A percentile compares a stretch with the other conserved stretches of the same genome.
Conservation (phyloP, 2,888 invertebrate species). For the Beris morrisii region DNA sequence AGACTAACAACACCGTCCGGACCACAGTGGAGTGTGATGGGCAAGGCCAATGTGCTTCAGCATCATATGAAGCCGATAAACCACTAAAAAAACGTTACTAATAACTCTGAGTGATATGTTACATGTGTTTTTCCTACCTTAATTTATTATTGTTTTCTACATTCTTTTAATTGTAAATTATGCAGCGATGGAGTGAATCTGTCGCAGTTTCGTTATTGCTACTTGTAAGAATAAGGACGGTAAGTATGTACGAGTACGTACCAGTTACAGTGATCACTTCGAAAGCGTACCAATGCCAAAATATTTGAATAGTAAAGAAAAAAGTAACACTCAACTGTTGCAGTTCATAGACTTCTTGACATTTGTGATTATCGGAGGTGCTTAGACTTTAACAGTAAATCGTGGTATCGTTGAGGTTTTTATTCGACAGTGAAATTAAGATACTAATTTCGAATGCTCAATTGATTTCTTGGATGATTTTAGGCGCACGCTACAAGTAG, state of each 20-base stretch:
- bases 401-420: no score
- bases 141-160: constrained; percentile 1
- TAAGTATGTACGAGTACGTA: no score
- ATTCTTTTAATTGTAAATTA: constrained; percentile 14
- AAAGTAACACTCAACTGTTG: constrained; percentile 14
- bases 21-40: not conserved
- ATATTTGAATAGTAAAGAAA: no score
- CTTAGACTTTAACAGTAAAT: no score
- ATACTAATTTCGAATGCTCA: no score
- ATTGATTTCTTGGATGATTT: not conserved
- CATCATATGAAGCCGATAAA: not conserved
- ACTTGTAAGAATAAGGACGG: no score
- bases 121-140: not conserved
- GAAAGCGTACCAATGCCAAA: no score
- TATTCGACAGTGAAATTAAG: no score
- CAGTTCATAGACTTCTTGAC: constrained; percentile 12
- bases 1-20: no score
- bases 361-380: constrained; percentile 9
- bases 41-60: not conserved
- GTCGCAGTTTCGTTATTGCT: no score
- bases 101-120: not conserved
- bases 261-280: no score
- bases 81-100: not conserved
- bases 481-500: not conserved
- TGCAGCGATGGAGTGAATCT: not conserved